These are phyloP conservation scores for Chromobotia macracanthus DNA, from an alignment of 2,797 vertebrate genomes.

Conservation along the genomic window DNA sequence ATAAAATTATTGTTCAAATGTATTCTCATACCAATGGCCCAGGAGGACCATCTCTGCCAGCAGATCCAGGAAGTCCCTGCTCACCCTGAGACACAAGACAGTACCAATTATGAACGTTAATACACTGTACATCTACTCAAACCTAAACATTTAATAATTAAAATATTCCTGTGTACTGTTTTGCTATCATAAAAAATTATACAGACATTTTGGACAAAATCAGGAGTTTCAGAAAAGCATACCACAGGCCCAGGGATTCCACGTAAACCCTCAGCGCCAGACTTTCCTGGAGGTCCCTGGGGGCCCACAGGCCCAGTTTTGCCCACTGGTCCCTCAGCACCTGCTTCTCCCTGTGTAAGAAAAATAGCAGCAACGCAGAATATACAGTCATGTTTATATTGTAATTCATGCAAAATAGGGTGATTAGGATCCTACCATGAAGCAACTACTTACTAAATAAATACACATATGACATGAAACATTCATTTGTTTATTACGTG, in stretches of 20 bases:
- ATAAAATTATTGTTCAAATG: neutral
- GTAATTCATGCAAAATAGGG: neutral
- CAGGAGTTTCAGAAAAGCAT: neutral
- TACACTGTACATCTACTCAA: neutral
- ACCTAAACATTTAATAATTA: constrained; percentile 17
- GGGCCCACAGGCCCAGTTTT: constrained; percentile 96
- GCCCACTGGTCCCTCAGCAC: constrained; percentile 90
- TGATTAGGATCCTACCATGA: neutral
- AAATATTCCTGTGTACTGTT: neutral
- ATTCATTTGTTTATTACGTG: neutral
- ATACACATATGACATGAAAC: neutral
- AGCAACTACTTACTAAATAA: too few species aligned
- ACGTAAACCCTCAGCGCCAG: constrained; percentile 92
- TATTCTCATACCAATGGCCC: constrained; percentile 87
- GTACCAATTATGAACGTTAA: neutral
- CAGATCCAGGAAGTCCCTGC: constrained; percentile 92
- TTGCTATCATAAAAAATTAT: neutral
- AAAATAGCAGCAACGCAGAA: constrained; percentile 39
- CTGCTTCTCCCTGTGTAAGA: constrained; percentile 86
- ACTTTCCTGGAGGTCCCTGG: constrained; percentile 90
- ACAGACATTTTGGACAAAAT: neutral
- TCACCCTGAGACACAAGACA: constrained; percentile 82
- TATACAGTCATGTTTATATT: neutral
- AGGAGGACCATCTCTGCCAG: constrained; percentile 93
- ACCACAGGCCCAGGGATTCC: constrained; percentile 98